Evolutionary conservation across 2,113 vertebrate species (phyloP), one percentile per base, ranked within the genome.

Genomic region (Acrocephalus kingi): DNA sequence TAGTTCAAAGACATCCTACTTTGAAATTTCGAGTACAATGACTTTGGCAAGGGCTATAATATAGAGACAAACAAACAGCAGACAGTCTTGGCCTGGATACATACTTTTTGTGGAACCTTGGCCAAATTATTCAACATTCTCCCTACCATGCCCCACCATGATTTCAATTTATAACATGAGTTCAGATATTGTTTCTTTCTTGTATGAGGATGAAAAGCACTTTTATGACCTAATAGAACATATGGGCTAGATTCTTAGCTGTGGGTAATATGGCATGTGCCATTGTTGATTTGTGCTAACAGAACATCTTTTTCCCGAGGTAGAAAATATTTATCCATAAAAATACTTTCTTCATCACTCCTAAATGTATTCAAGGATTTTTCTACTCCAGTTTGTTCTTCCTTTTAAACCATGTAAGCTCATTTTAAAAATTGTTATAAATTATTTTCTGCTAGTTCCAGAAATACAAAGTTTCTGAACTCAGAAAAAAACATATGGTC

Each of bases 81-180:
- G 62, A 27, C 7, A 35, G 13, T 15, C 18, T 85, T 55, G 25
- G 14, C 12, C 11, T 61, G 9, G 13, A 13, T 35, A 28, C 3
- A 13, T 33, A 28, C 6, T 37, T 80, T 45, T 59, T 72, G 24
- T 73, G 28, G 59, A 88, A 37, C 6, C 1, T 71, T 51, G 15
- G 14, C 5, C 18, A 30, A 62, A 27, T 15, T 71, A 46, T 62
- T 73, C 22, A 75, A 69, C 10, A 23, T 1, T 1, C 13, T 6
- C 15, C 13, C 7, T 5, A 23, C 9, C 6, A 13, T 2, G 6
- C 10, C 5, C 17, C 2, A 1, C 19, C 11, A n/a, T 35, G 48
- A 69, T 90, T 93, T 68, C 17, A 41, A 6, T 63, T 80, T 83
- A 49, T 68, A 43, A 69, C 84, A 73, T 56, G 6, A 62, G 3